A percentile compares a stretch with the other conserved stretches of the same genome.
Conservation (phyloP, 2,113 vertebrate genomes). For the Emydocephalus ijimae region DNA sequence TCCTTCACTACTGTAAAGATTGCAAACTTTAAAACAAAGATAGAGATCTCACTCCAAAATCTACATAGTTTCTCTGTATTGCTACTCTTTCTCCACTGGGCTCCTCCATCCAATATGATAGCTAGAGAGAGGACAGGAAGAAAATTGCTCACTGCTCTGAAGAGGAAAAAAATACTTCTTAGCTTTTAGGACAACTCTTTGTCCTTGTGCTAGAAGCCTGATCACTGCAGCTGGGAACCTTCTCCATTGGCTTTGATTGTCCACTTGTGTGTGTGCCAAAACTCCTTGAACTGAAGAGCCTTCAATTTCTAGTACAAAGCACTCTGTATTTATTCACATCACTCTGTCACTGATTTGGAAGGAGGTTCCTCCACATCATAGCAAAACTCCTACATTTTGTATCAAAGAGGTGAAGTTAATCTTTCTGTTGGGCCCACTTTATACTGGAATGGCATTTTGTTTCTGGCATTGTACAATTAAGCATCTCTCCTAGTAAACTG, state of each 20-base stretch:
- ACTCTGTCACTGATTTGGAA: neutral
- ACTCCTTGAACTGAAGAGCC: neutral
- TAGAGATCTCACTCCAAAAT: neutral
- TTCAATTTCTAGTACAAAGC: neutral
- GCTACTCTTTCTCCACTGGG: neutral
- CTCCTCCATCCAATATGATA: neutral
- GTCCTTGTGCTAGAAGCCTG: neutral
- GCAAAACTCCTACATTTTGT: neutral
- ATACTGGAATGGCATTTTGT: neutral
- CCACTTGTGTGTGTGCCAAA: neutral
- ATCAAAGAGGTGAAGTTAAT: neutral
- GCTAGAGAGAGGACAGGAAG: neutral
- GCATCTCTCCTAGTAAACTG: neutral
- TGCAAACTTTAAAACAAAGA: neutral
- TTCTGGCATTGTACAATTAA: neutral
- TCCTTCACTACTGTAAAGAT: neutral
- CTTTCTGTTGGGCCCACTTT: neutral
- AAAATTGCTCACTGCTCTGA: neutral
- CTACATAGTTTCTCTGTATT: neutral
- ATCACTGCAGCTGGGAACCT: neutral
- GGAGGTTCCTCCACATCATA: neutral
- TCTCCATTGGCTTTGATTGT: neutral
- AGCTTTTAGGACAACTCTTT: neutral
- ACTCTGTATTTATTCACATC: neutral
- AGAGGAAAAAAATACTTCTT: neutral